Base-by-base conservation (phyloP, 2,888 invertebrate genomes). In the Monopis laevigella region DNA sequence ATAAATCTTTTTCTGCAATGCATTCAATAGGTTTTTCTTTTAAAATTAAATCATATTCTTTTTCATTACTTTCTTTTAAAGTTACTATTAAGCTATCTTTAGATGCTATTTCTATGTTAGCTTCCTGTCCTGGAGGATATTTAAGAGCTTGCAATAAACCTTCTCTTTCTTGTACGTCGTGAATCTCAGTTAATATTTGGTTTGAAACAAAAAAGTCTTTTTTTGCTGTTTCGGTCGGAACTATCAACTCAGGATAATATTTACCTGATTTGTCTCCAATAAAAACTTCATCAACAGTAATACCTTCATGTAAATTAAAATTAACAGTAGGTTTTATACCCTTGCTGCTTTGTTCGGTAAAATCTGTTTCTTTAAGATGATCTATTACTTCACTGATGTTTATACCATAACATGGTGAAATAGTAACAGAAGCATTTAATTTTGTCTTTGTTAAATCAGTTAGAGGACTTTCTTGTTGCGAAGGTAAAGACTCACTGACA, bases 231-330 rank as follows among this genome's bases (percentile, higher is more conserved):
- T 92, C 91, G 2, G 91, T 91, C 0, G 91, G 88, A 2, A 91
- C 90, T 56, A 91, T 88, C 39, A 89, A 65, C 65, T 91, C 89
- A 2, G 91, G 90, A 58, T 89, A 86, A 58, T 89, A 90, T 69
- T 90, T 90, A 10, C 87, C 88, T 6, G 90, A 88, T 59, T 88
- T 89, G 44, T 86, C 86, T 69, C 88, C 87, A 2, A 87, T 70
- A 51, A 86, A 78, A 17, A 87, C 84, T 77, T 91, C 88, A 42
- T 86, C 87, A 3, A 91, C 74, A 52, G 85, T 73, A 42, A 90
- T 39, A 8, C 88, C 78, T 64, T 90, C 89, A 24, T 81, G 69
- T 32, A 87, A 65, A 48, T 85, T 83, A 38, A 90, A 78, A 46
- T 86, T 85, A 7, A 87, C 58, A 59, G 84, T 87, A 4, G 88